These are phyloP conservation scores for Acropternis orthonyx DNA, from an alignment of 2,797 vertebrate species.

Conservation along the genomic window DNA sequence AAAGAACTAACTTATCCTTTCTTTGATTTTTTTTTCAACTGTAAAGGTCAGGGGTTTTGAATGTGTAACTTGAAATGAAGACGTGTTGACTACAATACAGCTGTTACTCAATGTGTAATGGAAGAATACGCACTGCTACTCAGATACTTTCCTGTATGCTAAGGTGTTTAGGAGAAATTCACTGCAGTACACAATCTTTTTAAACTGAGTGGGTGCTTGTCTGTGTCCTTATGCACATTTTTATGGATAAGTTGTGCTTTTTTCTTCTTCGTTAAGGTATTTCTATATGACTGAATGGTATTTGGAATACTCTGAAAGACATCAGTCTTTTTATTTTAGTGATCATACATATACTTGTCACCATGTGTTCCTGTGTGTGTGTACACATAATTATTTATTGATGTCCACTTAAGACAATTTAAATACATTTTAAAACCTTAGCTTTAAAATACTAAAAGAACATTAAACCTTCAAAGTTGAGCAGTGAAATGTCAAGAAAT, in stretches of 20 bases:
- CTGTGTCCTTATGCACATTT: background rate
- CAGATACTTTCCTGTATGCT: background rate
- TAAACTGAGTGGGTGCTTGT: background rate
- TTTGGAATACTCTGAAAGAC: background rate
- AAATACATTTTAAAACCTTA: background rate
- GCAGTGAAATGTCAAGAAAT: background rate
- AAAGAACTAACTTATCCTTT: conserved; percentile 40
- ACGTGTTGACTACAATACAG: background rate
- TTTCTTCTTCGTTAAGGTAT: background rate
- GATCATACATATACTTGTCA: background rate
- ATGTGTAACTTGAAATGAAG: conserved; percentile 36
- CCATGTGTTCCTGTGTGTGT: accelerated
- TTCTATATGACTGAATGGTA: background rate
- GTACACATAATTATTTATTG: background rate
- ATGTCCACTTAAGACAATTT: background rate
- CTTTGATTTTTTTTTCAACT: background rate
- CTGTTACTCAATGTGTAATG: conserved; percentile 6
- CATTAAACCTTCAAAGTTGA: background rate
- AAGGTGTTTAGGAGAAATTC: background rate
- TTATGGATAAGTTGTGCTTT: background rate
- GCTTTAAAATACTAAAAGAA: background rate
- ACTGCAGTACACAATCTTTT: background rate
- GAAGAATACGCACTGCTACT: background rate
- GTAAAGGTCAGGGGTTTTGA: conserved; percentile 25
- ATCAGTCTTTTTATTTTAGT: background rate